phyloP scores from a whole-genome alignment of 2,113 vertebrate genomes.

The Gopherus flavomarginatus region DNA sequence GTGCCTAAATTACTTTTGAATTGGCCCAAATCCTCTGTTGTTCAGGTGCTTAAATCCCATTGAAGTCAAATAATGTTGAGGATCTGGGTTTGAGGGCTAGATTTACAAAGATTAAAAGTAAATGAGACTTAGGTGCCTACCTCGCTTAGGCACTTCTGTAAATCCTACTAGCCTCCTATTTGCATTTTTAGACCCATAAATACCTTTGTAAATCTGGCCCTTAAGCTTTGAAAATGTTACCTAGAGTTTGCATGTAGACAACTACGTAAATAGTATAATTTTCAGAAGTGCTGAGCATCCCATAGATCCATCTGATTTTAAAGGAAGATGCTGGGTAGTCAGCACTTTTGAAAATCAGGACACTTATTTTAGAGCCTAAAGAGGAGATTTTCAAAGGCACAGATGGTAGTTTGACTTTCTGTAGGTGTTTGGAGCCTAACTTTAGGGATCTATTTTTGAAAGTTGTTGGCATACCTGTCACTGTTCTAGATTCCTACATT shows the following conservation, averaged over 20 bases:
- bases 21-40: neutral
- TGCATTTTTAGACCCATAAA: neutral
- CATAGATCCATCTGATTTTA: neutral
- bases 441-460: neutral
- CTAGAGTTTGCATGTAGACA: accelerated
- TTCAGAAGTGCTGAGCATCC: neutral
- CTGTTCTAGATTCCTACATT: neutral
- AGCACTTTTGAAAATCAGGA: neutral
- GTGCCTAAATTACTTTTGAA: neutral
- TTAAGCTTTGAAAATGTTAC: neutral
- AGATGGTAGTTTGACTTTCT: neutral
- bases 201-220: neutral
- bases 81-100: neutral
- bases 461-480: neutral
- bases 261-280: neutral
- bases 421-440: neutral
- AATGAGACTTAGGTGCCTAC: neutral
- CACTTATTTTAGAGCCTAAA: neutral
- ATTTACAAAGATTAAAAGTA: neutral
- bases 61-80: neutral
- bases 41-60: neutral
- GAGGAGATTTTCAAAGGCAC: neutral
- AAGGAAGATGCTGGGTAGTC: neutral
- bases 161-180: neutral
- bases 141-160: neutral